Conservation (phyloP, 2,113 vertebrate genomes). For the Gymnorhina tibicen region DNA sequence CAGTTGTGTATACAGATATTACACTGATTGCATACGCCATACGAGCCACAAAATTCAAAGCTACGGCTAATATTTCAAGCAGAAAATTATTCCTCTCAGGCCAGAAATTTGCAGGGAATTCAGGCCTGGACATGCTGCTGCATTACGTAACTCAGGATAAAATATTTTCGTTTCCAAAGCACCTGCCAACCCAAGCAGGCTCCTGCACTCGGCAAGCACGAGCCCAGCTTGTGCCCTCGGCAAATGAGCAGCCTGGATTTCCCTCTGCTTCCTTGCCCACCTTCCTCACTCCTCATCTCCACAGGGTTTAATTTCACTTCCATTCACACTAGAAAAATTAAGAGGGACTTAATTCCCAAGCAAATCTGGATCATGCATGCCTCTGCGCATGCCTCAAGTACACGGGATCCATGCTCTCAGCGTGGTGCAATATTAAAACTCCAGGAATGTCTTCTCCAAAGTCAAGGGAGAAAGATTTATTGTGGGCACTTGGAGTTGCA, state of each 20-base stretch:
- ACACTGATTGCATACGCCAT: neutral
- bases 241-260: neutral
- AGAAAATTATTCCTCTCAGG: conserved; percentile 11
- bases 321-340: neutral
- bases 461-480: neutral
- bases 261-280: neutral
- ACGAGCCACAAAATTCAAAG: conserved; percentile 5
- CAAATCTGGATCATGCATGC: neutral
- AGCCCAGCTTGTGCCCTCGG: neutral
- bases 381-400: neutral
- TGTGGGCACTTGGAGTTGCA: neutral
- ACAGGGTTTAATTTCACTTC: neutral
- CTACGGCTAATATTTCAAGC: conserved; percentile 20
- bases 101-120: conserved; percentile 24
- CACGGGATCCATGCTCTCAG: neutral
- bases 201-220: neutral
- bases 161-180: neutral
- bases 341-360: neutral
- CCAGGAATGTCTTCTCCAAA: neutral
- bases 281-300: neutral
- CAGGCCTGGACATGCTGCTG: neutral
- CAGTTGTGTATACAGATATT: neutral
- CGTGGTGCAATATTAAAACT: neutral
- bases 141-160: neutral
- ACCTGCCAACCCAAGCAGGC: neutral